phyloP scores from a whole-genome alignment of 2,797 vertebrate genomes.

The Sardinella longiceps region DNA sequence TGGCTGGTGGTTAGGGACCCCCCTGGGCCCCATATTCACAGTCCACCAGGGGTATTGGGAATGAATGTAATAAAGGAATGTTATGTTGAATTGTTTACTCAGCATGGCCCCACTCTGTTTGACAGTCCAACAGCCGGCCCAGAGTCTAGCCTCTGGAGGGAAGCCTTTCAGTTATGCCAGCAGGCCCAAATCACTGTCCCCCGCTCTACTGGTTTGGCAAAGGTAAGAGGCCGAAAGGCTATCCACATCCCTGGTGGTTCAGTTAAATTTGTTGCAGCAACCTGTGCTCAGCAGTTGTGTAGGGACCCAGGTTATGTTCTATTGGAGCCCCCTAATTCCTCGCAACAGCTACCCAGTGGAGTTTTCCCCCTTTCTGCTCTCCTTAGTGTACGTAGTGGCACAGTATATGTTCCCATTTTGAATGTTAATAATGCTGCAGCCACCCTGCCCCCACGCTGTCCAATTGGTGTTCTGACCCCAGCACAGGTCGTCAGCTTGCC shows the following conservation, averaged over 20 bases:
- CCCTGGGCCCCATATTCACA: not conserved
- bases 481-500: constrained; percentile 28
- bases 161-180: constrained; percentile 32
- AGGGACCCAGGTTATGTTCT: not conserved
- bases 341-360: constrained; percentile 19
- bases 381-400: not conserved
- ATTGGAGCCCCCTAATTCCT: not conserved
- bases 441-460: not conserved
- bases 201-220: not conserved
- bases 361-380: constrained; percentile 12
- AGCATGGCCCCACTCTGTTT: constrained; percentile 31
- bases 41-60: constrained; percentile 29
- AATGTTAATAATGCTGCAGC: not conserved
- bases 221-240: constrained; percentile 19
- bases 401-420: constrained; percentile 1
- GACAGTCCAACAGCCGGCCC: constrained; percentile 12
- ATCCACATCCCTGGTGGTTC: constrained; percentile 25
- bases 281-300: constrained; percentile 11
- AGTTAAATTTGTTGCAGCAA: constrained; percentile 24
- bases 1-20: constrained; percentile 34
- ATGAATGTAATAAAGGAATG: constrained; percentile 40
- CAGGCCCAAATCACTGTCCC: not conserved
- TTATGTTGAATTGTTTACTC: constrained; percentile 23
- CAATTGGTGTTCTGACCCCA: not conserved
- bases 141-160: not conserved